phyloP scores from a whole-genome alignment of 2,113 vertebrate species.

The Nannospalax galili region DNA sequence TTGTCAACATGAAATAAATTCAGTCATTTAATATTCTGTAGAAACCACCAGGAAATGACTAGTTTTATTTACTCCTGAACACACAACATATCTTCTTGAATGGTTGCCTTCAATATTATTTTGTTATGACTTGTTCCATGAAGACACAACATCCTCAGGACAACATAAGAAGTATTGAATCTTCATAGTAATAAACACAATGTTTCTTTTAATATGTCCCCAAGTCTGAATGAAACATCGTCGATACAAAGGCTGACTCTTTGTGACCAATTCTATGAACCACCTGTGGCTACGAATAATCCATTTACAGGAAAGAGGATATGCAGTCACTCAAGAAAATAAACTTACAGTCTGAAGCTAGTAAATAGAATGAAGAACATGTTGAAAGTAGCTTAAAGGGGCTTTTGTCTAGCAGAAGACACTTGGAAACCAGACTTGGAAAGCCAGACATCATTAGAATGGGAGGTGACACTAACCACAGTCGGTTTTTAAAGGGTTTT shows the following conservation, averaged over 20 bases:
- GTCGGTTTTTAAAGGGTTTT: constrained; percentile 75
- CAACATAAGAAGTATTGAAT: constrained; percentile 65
- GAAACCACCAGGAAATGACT: constrained; percentile 78
- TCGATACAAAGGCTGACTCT: constrained; percentile 35
- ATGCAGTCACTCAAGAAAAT: constrained; percentile 67
- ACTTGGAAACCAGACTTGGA: constrained; percentile 62
- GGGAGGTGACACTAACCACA: constrained; percentile 73
- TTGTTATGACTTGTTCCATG: constrained; percentile 74
- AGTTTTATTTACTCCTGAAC: constrained; percentile 76
- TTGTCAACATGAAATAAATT: constrained; percentile 70
- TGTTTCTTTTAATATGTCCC: constrained; percentile 65
- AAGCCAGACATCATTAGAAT: constrained; percentile 61
- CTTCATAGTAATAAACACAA: constrained; percentile 66
- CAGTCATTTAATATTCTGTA: constrained; percentile 72
- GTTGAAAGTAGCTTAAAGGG: constrained; percentile 65
- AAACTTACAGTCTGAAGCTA: constrained; percentile 55
- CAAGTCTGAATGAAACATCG: constrained; percentile 58
- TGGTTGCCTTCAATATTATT: constrained; percentile 75
- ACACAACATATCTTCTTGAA: constrained; percentile 70
- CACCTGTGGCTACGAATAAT: constrained; percentile 47
- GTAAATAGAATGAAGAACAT: constrained; percentile 66
- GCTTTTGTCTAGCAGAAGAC: constrained; percentile 79
- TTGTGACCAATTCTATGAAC: constrained; percentile 34
- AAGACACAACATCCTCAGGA: constrained; percentile 62
- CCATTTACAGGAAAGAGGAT: constrained; percentile 65